These are phyloP conservation scores for Sclerodermus sp. DNA, from an alignment of 2,888 invertebrate species.

Conservation along the genomic window DNA sequence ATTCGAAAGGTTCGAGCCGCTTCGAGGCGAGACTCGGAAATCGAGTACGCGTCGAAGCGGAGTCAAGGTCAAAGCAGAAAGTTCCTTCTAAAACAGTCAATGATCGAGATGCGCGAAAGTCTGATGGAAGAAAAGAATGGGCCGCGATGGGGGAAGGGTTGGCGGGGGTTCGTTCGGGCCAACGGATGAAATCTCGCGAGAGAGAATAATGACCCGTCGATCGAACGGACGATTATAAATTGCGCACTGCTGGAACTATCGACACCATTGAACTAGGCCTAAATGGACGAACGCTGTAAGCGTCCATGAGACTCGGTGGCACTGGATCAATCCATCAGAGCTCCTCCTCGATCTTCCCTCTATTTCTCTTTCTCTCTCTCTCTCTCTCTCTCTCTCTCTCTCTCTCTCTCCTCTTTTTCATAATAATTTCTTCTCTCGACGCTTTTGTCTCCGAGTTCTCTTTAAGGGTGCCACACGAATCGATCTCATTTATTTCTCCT, in stretches of 20 bases:
- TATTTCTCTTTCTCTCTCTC: neutral
- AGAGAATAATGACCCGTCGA: conserved; percentile 25
- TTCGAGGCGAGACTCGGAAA: too few relatives aligned
- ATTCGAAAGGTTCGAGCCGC: too few relatives aligned
- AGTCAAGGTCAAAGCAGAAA: too few relatives aligned
- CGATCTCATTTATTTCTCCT: too few relatives aligned
- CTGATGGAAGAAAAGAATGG: too few relatives aligned
- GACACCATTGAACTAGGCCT: conserved; percentile 7
- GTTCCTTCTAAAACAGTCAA: too few relatives aligned
- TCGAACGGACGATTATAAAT: conserved; percentile 17
- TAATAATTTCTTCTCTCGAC: too few relatives aligned
- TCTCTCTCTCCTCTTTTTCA: conserved; percentile 3
- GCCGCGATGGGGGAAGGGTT: conserved; percentile 1
- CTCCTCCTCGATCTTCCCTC: too few relatives aligned
- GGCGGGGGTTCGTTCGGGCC: conserved; percentile 5
- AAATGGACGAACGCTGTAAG: conserved; percentile 13
- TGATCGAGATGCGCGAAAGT: too few relatives aligned
- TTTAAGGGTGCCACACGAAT: too few relatives aligned
- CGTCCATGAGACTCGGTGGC: conserved; percentile 5
- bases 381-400: conserved; percentile 3
- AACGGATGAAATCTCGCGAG: conserved; percentile 20
- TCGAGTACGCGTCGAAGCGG: too few relatives aligned
- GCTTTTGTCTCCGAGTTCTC: too few relatives aligned
- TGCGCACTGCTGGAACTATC: conserved; percentile 15
- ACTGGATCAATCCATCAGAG: conserved; percentile 12